Conservation (phyloP, 2,797 vertebrate genomes). For the Echiichthys vipera region DNA sequence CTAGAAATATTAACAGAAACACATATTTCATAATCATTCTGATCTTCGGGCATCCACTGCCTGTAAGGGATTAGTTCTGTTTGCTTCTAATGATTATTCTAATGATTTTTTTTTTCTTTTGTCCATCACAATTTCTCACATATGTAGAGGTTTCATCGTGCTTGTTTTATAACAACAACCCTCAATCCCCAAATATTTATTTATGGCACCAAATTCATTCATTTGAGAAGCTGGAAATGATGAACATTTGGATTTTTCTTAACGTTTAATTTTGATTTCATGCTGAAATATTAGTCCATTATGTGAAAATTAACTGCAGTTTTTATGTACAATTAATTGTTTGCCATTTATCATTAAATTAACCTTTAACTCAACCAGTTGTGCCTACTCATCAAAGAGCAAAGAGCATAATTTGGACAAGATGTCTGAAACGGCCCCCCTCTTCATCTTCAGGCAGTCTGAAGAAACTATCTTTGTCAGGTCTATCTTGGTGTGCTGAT, state of each 20-base stretch:
- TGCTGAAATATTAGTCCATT: not conserved
- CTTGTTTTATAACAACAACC: not conserved
- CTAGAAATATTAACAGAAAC: slow-evolving; percentile 3
- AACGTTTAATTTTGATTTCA: not conserved
- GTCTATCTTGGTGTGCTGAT: slow-evolving; percentile 36
- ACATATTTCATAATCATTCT: slow-evolving; percentile 6
- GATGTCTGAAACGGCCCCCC: not conserved
- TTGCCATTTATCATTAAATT: not conserved
- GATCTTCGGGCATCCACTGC: not conserved
- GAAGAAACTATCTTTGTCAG: slow-evolving; percentile 17
- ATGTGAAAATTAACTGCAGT: not conserved
- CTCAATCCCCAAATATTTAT: not conserved
- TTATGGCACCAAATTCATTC: not conserved
- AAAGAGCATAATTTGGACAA: not conserved
- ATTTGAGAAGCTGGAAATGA: not conserved
- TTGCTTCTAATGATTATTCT: slow-evolving; percentile 11
- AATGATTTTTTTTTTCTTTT: slow-evolving; percentile 6
- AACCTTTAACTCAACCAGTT: not conserved
- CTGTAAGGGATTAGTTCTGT: slow-evolving; percentile 21
- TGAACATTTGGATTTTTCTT: not conserved
- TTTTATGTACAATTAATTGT: not conserved
- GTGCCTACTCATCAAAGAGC: not conserved
- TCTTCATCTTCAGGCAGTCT: not conserved
- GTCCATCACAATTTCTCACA: not conserved
- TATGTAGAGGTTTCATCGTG: not conserved